Percentiles rank a stretch among this genome's conserved stretches.
These are phyloP conservation scores for Pocota personata DNA, from an alignment of 2,888 invertebrate genomes.

Conservation along the genomic window DNA sequence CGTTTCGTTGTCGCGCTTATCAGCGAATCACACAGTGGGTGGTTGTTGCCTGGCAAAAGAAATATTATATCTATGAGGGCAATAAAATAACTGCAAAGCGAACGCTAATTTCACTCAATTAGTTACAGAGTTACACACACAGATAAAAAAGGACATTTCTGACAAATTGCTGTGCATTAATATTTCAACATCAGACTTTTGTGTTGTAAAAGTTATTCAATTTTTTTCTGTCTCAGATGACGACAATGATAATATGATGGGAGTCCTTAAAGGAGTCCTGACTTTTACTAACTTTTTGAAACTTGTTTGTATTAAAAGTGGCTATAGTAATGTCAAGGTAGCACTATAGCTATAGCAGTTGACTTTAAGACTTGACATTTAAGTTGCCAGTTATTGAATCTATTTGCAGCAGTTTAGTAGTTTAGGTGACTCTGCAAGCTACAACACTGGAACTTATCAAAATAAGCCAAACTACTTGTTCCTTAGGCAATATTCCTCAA, in stretches of 20 bases:
- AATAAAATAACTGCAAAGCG: slow-evolving; percentile 50
- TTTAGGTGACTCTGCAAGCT: too few species aligned
- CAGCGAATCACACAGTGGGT: slow-evolving; percentile 55
- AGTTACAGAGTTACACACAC: slow-evolving; percentile 51
- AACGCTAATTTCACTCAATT: slow-evolving; percentile 66
- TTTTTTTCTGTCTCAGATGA: neutral
- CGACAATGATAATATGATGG: neutral
- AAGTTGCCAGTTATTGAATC: too few species aligned
- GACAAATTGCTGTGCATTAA: slow-evolving; percentile 34
- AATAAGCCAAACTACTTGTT: too few species aligned
- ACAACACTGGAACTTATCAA: too few species aligned
- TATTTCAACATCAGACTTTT: slow-evolving; percentile 22
- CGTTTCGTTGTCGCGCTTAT: slow-evolving; percentile 38
- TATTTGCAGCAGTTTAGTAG: too few species aligned
- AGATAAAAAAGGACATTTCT: slow-evolving; percentile 16
- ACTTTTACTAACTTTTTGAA: too few species aligned
- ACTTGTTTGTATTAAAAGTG: too few species aligned
- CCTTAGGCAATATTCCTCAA: too few species aligned
- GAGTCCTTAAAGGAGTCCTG: too few species aligned
- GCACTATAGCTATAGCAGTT: too few species aligned
- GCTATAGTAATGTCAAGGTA: too few species aligned
- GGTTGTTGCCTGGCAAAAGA: slow-evolving; percentile 21
- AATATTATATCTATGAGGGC: slow-evolving; percentile 48
- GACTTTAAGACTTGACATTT: too few species aligned
- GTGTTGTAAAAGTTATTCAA: neutral